Base-by-base conservation (phyloP, 2,113 vertebrate genomes). In the Callipepla squamata region DNA sequence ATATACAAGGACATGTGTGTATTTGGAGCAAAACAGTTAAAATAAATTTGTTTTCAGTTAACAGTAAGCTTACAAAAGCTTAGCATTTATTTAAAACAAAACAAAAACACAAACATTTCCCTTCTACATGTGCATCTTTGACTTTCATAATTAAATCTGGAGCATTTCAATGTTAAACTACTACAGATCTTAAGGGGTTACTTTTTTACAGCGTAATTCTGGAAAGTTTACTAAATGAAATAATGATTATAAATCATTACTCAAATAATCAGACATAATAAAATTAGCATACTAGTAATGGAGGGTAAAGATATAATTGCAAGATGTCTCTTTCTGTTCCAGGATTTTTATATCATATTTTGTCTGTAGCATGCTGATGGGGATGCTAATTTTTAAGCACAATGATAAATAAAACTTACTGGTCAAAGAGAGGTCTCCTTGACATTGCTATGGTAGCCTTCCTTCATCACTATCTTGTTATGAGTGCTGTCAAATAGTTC, bases 391-490 rank as follows among this genome's bases (percentile, higher is more conserved):
- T 90, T 93, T 89, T 50, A 48, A 69, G 65, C 59, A 38, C 69
- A 68, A 44, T 76, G 87, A 91, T 82, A 89, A 94, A 92, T 45
- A 87, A 83, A 87, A 57, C 45, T 74, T 50, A 7, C 1, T 84
- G 77, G 76, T 80, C 73, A 65, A 77, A 75, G 62, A 68, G 53
- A 76, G 34, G 40, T 80, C 65, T 57, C 63, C 84, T 85, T 79
- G 89, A 94, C 80, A 87, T 63, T 61, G 76, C 57, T 66, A 0
- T 44, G 38, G 32, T 90, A 70, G 85, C 59, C 20, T 26, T 85
- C 61, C 62, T 96, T 94, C 65, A 82, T 95, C 90, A 87, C 55
- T 61, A 38, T 36, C 85, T 91, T 94, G 4, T 93, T 95, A 76
- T 65, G 78, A 85, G 45, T 58, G 62, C 80, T 96, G 90, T 97